These are phyloP conservation scores for Nasonia giraulti DNA, from an alignment of 1,140 invertebrate species.

Conservation along the genomic window DNA sequence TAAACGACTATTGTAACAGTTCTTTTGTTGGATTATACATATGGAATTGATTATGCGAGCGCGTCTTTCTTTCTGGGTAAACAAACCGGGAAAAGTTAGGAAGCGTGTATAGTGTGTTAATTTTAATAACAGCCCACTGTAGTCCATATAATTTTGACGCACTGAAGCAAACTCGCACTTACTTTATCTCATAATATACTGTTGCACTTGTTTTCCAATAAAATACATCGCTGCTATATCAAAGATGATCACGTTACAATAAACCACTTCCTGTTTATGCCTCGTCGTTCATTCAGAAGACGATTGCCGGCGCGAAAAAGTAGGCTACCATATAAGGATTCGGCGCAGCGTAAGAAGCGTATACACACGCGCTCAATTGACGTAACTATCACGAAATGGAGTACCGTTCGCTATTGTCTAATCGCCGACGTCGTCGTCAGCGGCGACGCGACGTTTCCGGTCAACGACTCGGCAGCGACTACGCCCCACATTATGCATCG, in stretches of 20 bases:
- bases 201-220: no score
- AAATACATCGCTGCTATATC: no score
- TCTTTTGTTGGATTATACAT: not conserved
- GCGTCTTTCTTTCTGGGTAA: not conserved
- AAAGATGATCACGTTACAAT: no score
- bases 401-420: conserved; percentile 47
- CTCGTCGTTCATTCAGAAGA: not conserved
- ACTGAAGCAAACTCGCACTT: no score
- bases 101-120: no score
- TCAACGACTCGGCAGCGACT: no score
- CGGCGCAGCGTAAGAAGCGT: not conserved
- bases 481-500: no score
- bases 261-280: not conserved
- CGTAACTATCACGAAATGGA: conserved; percentile 43
- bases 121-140: no score
- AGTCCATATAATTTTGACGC: no score
- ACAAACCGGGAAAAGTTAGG: no score
- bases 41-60: not conserved
- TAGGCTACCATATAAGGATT: conserved; percentile 31
- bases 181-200: no score
- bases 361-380: conserved; percentile 7
- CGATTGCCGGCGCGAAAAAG: conserved; percentile 1
- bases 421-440: not conserved
- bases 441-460: conserved; percentile 37
- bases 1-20: not conserved